These are phyloP conservation scores for Thera obeliscata DNA, from an alignment of 2,888 invertebrate genomes.

Conservation along the genomic window DNA sequence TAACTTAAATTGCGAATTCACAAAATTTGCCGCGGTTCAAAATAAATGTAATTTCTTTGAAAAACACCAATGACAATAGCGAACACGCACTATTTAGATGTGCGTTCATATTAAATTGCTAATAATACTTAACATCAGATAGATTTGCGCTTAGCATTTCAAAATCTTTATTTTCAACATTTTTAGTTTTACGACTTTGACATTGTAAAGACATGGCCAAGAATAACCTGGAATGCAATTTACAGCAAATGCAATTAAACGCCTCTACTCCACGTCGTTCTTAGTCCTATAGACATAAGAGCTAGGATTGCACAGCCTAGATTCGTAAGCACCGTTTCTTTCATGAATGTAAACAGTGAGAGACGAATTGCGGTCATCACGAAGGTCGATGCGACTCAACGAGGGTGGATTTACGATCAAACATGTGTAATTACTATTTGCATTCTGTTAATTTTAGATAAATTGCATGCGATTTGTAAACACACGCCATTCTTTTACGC, in stretches of 20 bases:
- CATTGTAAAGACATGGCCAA: constrained; percentile 34
- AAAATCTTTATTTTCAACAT: not conserved
- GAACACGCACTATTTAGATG: too few species aligned
- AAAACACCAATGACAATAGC: too few species aligned
- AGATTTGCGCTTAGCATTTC: not conserved
- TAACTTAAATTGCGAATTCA: constrained; percentile 50
- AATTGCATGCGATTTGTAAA: constrained; percentile 34
- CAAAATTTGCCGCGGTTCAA: constrained; percentile 34
- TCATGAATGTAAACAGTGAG: constrained; percentile 35
- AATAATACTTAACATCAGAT: too few species aligned
- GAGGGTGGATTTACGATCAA: constrained; percentile 35
- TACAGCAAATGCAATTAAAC: constrained; percentile 25
- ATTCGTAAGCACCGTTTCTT: constrained; percentile 10
- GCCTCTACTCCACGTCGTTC: not conserved
- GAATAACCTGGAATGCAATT: constrained; percentile 39
- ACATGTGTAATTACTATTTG: constrained; percentile 31
- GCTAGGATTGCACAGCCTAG: constrained; percentile 21
- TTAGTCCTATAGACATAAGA: constrained; percentile 16
- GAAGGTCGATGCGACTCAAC: constrained; percentile 37
- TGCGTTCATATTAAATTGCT: too few species aligned
- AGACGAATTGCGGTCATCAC: constrained; percentile 37
- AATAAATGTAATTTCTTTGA: constrained; percentile 14
- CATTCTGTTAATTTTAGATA: constrained; percentile 25
- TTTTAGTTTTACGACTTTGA: constrained; percentile 17
- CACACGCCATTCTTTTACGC: constrained; percentile 24